A percentile compares a stretch with the other conserved stretches of the same genome.
These are phyloP conservation scores for Ganaspis sp. DNA, from an alignment of 1,140 invertebrate genomes.

Conservation along the genomic window DNA sequence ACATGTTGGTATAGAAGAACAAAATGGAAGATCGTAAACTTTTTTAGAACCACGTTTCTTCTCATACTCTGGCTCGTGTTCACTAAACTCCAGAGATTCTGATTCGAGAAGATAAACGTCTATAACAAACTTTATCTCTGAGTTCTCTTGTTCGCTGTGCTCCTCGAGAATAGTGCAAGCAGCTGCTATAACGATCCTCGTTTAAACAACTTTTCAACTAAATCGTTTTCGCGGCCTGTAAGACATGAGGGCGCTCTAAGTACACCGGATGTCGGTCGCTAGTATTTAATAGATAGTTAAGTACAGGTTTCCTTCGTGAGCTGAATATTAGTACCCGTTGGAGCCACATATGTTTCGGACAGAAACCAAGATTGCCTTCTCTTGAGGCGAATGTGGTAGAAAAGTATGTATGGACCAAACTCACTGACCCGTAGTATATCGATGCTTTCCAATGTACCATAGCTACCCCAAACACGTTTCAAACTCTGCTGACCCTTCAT, in stretches of 20 bases:
- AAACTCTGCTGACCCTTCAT: too few species aligned
- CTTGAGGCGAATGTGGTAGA: not conserved
- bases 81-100: not conserved
- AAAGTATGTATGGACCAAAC: not conserved
- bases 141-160: constrained; percentile 15
- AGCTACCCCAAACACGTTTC: too few species aligned
- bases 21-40: not conserved
- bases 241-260: not conserved
- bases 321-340: constrained; percentile 50
- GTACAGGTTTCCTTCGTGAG: constrained; percentile 63
- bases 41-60: not conserved
- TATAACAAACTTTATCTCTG: not conserved
- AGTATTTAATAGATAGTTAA: constrained; percentile 70
- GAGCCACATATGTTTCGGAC: constrained; percentile 49
- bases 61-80: not conserved
- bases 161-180: constrained; percentile 16
- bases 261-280: constrained; percentile 34
- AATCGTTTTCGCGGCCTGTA: constrained; percentile 20
- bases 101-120: constrained; percentile 10
- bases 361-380: too few species aligned
- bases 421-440: too few species aligned
- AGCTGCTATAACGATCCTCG: constrained; percentile 24
- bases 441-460: too few species aligned
- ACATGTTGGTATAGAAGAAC: not conserved
- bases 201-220: constrained; percentile 26